Conservation (phyloP, 2,888 invertebrate genomes). For the Eulithis prunata region DNA sequence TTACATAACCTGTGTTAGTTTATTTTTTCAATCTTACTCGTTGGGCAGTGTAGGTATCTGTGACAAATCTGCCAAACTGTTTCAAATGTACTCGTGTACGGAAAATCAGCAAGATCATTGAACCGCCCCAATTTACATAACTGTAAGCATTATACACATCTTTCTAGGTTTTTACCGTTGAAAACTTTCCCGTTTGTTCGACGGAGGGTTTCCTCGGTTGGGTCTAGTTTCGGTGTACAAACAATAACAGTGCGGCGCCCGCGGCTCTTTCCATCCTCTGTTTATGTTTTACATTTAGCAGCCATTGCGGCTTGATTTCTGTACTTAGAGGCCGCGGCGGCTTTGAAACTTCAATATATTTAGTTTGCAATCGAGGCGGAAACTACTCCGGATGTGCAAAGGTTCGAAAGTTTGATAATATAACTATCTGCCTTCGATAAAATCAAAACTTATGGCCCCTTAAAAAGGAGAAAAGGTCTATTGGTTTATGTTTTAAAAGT, state of each 20-base stretch:
- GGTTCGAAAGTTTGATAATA: background rate
- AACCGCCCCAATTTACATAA: background rate
- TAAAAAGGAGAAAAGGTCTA: no score
- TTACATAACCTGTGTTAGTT: no score
- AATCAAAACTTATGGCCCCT: no score
- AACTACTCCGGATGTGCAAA: slow-evolving; percentile 7
- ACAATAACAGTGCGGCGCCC: slow-evolving; percentile 76
- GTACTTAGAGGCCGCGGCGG: slow-evolving; percentile 46
- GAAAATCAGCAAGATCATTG: background rate
- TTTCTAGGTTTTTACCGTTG: slow-evolving; percentile 48
- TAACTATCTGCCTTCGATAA: no score
- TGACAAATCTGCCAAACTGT: no score
- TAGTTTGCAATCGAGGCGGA: slow-evolving; percentile 31
- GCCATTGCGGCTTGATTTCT: slow-evolving; percentile 65
- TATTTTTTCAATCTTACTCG: no score
- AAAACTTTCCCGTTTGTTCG: slow-evolving; percentile 55
- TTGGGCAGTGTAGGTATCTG: no score
- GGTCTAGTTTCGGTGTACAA: slow-evolving; percentile 74
- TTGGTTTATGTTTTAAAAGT: no score
- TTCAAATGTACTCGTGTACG: background rate
- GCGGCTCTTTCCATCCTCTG: slow-evolving; percentile 62
- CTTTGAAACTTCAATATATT: slow-evolving; percentile 38
- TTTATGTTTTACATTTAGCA: slow-evolving; percentile 78
- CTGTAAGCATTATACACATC: slow-evolving; percentile 3
- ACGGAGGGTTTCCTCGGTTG: slow-evolving; percentile 47